Evolutionary conservation across 2,113 vertebrate genomes (phyloP).

Genomic region (Lucifuga dentata): DNA sequence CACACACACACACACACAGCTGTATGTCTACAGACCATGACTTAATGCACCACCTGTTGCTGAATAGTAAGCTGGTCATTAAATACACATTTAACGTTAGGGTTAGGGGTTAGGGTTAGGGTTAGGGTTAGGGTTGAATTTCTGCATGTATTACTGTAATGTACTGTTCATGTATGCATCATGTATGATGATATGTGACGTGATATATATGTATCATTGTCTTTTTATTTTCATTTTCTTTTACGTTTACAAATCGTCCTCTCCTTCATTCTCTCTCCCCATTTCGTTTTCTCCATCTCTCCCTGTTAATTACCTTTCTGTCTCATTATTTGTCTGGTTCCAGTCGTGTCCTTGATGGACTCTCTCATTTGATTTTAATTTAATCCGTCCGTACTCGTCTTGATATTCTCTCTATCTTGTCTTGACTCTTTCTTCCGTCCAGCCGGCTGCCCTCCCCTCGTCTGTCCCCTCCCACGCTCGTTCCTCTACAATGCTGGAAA

Average conservation of each 20-base stretch:
- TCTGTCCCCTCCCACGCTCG: slow-evolving; percentile 7
- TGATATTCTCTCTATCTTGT: background rate
- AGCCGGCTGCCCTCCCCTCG: background rate
- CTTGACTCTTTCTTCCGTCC: background rate
- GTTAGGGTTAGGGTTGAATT: no score
- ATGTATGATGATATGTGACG: no score
- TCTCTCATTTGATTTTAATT: background rate
- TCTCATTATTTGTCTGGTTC: background rate
- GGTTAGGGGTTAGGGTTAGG: no score
- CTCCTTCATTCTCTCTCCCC: background rate
- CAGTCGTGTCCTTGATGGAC: background rate
- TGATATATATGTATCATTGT: background rate
- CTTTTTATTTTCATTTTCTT: background rate
- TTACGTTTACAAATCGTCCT: no score
- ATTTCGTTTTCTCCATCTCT: background rate
- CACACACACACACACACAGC: slow-evolving; percentile 10
- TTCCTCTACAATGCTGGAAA: slow-evolving; percentile 35
- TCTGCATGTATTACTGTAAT: no score
- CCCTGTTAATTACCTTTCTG: background rate
- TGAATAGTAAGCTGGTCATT: slow-evolving; percentile 34
- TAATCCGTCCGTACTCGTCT: background rate
- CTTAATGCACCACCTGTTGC: slow-evolving; percentile 46
- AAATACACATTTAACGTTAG: slow-evolving; percentile 45
- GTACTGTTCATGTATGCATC: no score
- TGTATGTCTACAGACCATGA: slow-evolving; percentile 9